Evolutionary conservation across 2,113 vertebrate species (phyloP).

Genomic region (Cephalopholis sonnerati): DNA sequence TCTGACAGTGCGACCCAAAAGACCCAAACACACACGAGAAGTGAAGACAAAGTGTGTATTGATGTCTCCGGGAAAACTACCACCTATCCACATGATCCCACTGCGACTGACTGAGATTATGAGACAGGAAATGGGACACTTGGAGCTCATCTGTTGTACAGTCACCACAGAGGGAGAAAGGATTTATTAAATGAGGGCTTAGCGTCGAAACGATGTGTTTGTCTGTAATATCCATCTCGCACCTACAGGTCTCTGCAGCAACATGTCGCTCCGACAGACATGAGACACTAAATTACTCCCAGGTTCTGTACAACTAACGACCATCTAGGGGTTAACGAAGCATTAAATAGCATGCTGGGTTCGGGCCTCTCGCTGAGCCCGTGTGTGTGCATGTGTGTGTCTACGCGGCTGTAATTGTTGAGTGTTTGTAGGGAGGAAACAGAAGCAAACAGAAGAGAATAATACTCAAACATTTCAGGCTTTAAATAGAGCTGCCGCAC

Average conservation of each 20-base stretch:
- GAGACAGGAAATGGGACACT: conserved; percentile 50
- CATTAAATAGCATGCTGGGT: conserved; percentile 74
- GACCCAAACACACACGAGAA: conserved; percentile 6
- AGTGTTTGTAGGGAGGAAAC: not conserved
- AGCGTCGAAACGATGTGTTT: not conserved
- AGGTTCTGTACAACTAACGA: conserved; percentile 65
- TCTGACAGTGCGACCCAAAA: conserved; percentile 31
- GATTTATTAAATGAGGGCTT: conserved; percentile 42
- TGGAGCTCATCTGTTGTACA: conserved; percentile 24
- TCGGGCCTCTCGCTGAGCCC: conserved; percentile 24
- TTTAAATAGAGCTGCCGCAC: not conserved
- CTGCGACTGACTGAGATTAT: conserved; percentile 46
- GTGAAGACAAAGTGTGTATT: not conserved
- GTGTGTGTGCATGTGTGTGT: conserved; percentile 35
- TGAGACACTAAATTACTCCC: conserved; percentile 61
- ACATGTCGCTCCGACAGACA: conserved; percentile 47
- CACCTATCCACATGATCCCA: conserved; percentile 33
- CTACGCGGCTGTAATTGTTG: not conserved
- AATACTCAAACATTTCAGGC: not conserved
- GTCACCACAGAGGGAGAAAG: conserved; percentile 11
- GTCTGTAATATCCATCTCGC: conserved; percentile 22
- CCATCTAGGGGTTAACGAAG: conserved; percentile 78
- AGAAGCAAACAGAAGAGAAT: conserved; percentile 31
- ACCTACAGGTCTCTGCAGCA: conserved; percentile 42
- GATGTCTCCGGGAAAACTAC: conserved; percentile 29